Evolutionary conservation across 2,797 vertebrate genomes (phyloP), one percentile per base, ranked within the genome.

Genomic region (Chelon auratus): DNA sequence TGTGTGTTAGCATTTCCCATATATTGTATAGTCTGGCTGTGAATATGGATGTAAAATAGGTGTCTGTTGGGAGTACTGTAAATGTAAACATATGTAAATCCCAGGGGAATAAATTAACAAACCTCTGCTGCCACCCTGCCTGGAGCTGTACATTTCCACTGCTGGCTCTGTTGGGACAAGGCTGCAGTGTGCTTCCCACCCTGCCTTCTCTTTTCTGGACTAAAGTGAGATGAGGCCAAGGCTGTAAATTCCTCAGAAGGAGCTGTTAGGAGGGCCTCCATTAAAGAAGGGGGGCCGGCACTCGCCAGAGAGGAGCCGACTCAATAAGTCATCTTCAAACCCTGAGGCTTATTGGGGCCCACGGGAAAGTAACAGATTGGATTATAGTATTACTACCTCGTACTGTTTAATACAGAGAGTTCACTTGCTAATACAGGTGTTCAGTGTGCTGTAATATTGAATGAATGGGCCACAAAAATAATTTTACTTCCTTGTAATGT

Each of bases 241-340:
- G 89, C 84, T 91, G 93, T 93, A 93, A 93, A 93, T 94, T 94
- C 93, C 92, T 93, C 68, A 87, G 82, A 89, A 91, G 90, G 89
- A 90, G 87, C 89, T 82, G 87, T 88, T 91, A 88, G 84, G 88
- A 90, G 87, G 75, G 87, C 85, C 85, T 90, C 88, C 75, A 85
- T 91, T 93, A 90, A 91, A 93, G 20, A n/a, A 17, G 43, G 74
- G 65, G 69, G 77, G 69, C 13, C 0, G 36, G 78, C 7, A 55
- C 90, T 91, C 84, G 85, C 83, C 92, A 90, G 86, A 85, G 85
- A 86, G 91, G 91, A 94, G 91, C 91, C 87, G 11, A 62, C 72
- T 89, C 85, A 69, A 70, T 89, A 90, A 93, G 89, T 91, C 81
- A 85, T 89, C 86, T 76, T 69, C 47, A 67, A 72, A 75, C 83